Evolutionary conservation across 2,113 vertebrate species (phyloP).

Genomic region (Pangasianodon hypophthalmus): DNA sequence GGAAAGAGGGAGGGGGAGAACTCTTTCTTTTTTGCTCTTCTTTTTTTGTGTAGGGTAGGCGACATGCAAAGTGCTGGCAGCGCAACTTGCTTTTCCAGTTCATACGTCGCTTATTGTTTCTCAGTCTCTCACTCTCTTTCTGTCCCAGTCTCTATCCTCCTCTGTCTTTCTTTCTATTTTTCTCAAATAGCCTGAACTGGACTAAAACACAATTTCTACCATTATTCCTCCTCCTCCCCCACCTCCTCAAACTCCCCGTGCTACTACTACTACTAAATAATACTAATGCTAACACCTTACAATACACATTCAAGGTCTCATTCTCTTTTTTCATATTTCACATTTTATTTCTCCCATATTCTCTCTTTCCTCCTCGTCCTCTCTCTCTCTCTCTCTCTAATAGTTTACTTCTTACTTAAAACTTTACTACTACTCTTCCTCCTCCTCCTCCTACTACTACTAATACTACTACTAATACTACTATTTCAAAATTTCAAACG

Average conservation of each 20-base stretch:
- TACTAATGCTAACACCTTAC: neutral
- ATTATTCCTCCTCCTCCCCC: neutral
- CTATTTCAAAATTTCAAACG: too few species aligned
- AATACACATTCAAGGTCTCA: neutral
- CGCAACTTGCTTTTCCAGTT: slow-evolving; percentile 58
- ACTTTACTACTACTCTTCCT: neutral
- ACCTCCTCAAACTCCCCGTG: neutral
- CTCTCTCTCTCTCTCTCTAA: neutral
- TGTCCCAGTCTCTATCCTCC: neutral
- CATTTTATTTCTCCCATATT: neutral
- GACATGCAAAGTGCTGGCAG: slow-evolving; percentile 57
- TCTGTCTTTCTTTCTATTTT: slow-evolving; percentile 10
- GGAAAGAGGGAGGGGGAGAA: slow-evolving; percentile 14
- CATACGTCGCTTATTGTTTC: neutral
- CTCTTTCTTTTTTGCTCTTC: slow-evolving; percentile 6
- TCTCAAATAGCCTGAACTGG: neutral
- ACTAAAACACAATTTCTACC: neutral
- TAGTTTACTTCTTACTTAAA: neutral
- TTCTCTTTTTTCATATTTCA: neutral
- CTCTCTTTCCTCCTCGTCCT: neutral
- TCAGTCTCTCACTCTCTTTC: slow-evolving; percentile 19
- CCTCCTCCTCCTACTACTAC: neutral
- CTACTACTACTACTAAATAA: neutral
- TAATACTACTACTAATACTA: neutral
- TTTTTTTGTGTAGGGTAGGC: neutral